Base-by-base conservation (phyloP, 2,888 invertebrate genomes). In the Xestia c-nigrum region DNA sequence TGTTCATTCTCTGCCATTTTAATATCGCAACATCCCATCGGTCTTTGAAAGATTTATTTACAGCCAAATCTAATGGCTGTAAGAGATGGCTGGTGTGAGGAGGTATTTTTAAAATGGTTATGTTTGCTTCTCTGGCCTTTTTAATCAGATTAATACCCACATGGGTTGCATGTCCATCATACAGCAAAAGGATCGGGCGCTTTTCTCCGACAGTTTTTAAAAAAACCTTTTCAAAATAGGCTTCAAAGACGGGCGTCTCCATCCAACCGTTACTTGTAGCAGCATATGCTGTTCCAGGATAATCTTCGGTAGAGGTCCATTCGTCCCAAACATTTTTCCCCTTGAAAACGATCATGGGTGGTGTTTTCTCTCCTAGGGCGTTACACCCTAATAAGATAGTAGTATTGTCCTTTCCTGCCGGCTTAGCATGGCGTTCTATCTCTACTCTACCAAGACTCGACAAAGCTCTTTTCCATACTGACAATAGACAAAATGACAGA, bases 81-180 rank as follows among this genome's bases (percentile, higher is more conserved):
- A 31, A 31, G 31, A 31, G 31, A 31, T 31, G 31, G 31, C 31
- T 31, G 31, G 31, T 31, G 31, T 31, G 31, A 31, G 31, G 31
- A 31, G 31, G 31, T 31, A 31, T 31, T 31, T 31, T 31, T 31
- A 31, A 31, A 31, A 31, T 31, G 31, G 31, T 31, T 31, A 31
- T 31, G 31, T 31, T 31, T 31, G 31, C 31, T 31, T 31, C 31
- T 19, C 72, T 67, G 47, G 67, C 74, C 50, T 63, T 61, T 50
- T 74, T 59, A 10, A 74, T 74, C 40, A 68, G 59, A 21, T 68
- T 68, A n/a, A 74, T 19, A 19, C 74, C 74, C 19, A 74, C 61
- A 57, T 74, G 67, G 43, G 67, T 74, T 55, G 67, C 57, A 21
- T 74, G 59, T 10, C 67, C 74, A 46, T 68, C 67, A 24, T 57